Evolutionary conservation across 2,113 vertebrate species (phyloP).

Genomic region (Nycticebus coucang): DNA sequence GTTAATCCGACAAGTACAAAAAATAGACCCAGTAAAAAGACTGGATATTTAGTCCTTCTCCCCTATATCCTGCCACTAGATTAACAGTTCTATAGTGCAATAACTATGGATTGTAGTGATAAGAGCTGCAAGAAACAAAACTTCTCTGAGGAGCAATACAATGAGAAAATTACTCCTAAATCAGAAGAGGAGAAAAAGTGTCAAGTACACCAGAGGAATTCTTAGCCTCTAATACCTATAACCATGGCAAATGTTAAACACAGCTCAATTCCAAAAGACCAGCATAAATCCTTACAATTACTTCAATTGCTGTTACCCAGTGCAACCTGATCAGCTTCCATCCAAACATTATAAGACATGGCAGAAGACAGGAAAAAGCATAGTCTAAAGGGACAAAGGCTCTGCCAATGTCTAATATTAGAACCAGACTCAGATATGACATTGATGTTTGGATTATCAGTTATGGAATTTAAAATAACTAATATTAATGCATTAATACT

Average conservation of each 20-base stretch:
- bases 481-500: not conserved
- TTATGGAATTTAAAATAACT: not conserved
- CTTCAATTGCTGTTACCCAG: not conserved
- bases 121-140: not conserved
- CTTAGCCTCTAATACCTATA: not conserved
- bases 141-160: not conserved
- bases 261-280: not conserved
- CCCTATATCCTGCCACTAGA: not conserved
- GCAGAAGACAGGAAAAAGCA: not conserved
- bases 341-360: not conserved
- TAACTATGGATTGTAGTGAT: too few species aligned
- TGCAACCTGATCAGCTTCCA: not conserved
- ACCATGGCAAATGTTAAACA: not conserved
- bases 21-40: not conserved
- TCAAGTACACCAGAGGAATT: not conserved
- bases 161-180: not conserved
- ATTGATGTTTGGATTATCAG: not conserved
- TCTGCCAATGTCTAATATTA: not conserved
- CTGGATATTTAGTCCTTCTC: not conserved
- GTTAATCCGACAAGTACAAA: not conserved
- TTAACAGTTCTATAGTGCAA: not conserved
- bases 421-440: not conserved
- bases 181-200: not conserved
- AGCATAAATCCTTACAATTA: not conserved
- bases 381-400: not conserved